Evolutionary conservation across 2,797 vertebrate species (phyloP), one percentile per base, ranked within the genome.

Genomic region (Crax fasciolata): DNA sequence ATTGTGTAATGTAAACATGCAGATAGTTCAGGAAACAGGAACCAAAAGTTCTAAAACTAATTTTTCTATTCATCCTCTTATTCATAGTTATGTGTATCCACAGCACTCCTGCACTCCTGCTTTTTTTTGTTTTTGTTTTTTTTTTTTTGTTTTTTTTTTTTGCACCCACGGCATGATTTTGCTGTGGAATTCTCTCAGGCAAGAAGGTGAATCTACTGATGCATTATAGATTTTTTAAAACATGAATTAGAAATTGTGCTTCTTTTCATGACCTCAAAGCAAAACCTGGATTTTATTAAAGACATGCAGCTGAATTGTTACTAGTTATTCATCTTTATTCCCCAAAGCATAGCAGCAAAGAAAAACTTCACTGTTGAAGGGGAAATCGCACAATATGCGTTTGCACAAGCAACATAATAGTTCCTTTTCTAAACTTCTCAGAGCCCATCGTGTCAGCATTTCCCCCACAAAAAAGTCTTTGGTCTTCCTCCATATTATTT

Each of bases 231-330:
- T 97, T 94, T 92, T 70, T 82, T 95, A 93, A 94, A 95, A 87
- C 88, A 94, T 96, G 95, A 96, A 96, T 97, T 95, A 96, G 93
- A 96, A 95, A 96, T 85, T 89, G 72, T 79, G 75, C 71, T 96
- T 93, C 92, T 96, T 93, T 88, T 87, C 90, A 79, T 75, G 89
- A 95, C 91, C 94, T 96, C 91, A 92, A 91, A 94, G 74, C 75
- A 94, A 92, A 97, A 87, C 59, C 84, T 96, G 93, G 92, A 84
- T 91, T 97, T 94, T 96, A 96, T 97, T 97, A 95, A 96, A 95
- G 86, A 87, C 90, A 72, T 38, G 57, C 57, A 82, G 89, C 85
- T 79, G 94, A 96, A 95, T 94, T 94, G 84, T 88, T 92, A 83
- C 61, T 95, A 83, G 74, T 79, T 96, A 96, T 96, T 96, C 84